Percentiles rank a stretch among this genome's conserved stretches.
phyloP scores from a whole-genome alignment of 2,797 vertebrate species.

The Myioborus miniatus region DNA sequence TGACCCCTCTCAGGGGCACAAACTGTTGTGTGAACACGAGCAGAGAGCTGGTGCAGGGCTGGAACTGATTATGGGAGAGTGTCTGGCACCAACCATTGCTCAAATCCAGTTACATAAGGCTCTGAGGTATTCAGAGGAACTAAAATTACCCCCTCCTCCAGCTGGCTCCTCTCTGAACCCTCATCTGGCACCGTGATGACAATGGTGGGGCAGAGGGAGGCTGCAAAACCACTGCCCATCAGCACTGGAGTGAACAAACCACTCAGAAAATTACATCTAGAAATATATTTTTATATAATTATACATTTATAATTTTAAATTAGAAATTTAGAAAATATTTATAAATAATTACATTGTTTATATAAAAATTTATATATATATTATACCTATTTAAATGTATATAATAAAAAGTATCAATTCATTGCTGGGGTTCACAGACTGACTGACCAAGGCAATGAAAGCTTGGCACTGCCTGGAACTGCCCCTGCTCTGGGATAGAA shows the following conservation, averaged over 20 bases:
- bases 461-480: not conserved
- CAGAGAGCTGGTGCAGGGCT: not conserved
- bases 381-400: too few species aligned
- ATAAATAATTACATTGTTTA: not conserved
- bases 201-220: not conserved
- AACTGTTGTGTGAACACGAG: not conserved
- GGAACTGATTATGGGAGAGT: not conserved
- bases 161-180: not conserved
- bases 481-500: not conserved
- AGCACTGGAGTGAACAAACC: not conserved
- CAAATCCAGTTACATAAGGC: slow-evolving; percentile 28
- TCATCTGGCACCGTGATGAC: not conserved
- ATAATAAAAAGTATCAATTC: not conserved
- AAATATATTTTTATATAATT: not conserved
- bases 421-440: not conserved
- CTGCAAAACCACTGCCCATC: not conserved
- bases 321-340: not conserved
- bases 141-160: slow-evolving; percentile 31
- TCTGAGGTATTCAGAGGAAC: not conserved
- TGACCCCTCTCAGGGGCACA: slow-evolving; percentile 1
- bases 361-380: not conserved
- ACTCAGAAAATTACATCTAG: not conserved
- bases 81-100: slow-evolving; percentile 24
- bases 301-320: not conserved
- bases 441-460: not conserved